Conservation (phyloP, 2,797 vertebrate species). For the Pseudomugil gertrudae region DNA sequence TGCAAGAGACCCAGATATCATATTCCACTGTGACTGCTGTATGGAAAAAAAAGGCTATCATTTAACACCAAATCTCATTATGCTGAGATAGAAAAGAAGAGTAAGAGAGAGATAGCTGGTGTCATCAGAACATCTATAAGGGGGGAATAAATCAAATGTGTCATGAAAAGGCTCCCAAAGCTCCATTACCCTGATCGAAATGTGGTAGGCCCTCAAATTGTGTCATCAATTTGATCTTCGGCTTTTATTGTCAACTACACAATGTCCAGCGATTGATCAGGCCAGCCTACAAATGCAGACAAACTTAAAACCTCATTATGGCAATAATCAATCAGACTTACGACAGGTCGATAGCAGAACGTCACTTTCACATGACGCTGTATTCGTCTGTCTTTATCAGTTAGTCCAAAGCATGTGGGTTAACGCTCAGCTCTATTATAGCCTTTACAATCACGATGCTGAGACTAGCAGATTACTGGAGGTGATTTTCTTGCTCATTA, state of each 20-base stretch:
- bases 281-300: slow-evolving; percentile 67
- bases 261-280: slow-evolving; percentile 82
- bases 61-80: slow-evolving; percentile 83
- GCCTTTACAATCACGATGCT: slow-evolving; percentile 40
- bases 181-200: slow-evolving; percentile 75
- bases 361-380: slow-evolving; percentile 65
- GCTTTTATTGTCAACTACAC: slow-evolving; percentile 81
- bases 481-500: slow-evolving; percentile 10
- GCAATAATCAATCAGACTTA: slow-evolving; percentile 76
- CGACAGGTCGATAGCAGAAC: slow-evolving; percentile 65
- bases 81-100: slow-evolving; percentile 53
- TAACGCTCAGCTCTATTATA: slow-evolving; percentile 22
- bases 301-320: slow-evolving; percentile 81
- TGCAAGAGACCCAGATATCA: slow-evolving; percentile 84
- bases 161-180: slow-evolving; percentile 62
- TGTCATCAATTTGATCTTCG: slow-evolving; percentile 82
- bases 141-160: slow-evolving; percentile 79
- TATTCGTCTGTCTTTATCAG: slow-evolving; percentile 62
- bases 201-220: slow-evolving; percentile 63
- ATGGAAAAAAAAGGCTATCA: slow-evolving; percentile 69
- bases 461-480: slow-evolving; percentile 10
- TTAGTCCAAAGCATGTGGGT: slow-evolving; percentile 36
- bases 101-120: slow-evolving; percentile 65
- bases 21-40: slow-evolving; percentile 73
- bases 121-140: slow-evolving; percentile 78